A percentile compares a stretch with the other conserved stretches of the same genome.
Evolutionary conservation across 2,797 vertebrate genomes (phyloP).

Genomic region (Macropodus opercularis): DNA sequence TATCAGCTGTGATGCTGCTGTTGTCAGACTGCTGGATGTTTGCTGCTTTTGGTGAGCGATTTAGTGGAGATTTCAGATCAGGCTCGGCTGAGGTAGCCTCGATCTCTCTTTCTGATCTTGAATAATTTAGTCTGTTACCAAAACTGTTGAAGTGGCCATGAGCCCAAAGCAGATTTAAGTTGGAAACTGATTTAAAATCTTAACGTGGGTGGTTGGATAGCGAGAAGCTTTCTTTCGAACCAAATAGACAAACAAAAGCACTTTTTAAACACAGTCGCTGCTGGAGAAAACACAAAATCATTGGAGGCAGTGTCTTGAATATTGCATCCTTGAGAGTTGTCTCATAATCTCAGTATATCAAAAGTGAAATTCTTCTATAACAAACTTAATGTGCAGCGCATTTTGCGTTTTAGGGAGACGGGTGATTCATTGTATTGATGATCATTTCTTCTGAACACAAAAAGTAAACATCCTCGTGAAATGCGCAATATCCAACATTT

Average conservation of each 20-base stretch:
- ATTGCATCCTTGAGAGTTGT: constrained; percentile 24
- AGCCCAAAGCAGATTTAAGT: constrained; percentile 27
- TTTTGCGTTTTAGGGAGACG: constrained; percentile 17
- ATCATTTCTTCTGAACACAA: constrained; percentile 11
- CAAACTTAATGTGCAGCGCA: constrained; percentile 4
- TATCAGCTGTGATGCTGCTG: no score
- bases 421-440: constrained; percentile 10
- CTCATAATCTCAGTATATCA: constrained; percentile 28
- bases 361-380: constrained; percentile 17
- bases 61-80: constrained; percentile 29
- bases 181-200: constrained; percentile 24
- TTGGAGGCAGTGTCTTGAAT: constrained; percentile 33
- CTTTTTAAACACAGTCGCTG: constrained; percentile 3
- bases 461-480: constrained; percentile 23
- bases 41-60: constrained; percentile 13
- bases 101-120: constrained; percentile 41
- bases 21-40: constrained; percentile 16
- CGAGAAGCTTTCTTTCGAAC: constrained; percentile 21
- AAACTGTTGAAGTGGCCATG: constrained; percentile 25
- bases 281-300: constrained; percentile 14
- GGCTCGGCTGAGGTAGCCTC: constrained; percentile 24
- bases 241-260: constrained; percentile 17
- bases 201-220: constrained; percentile 13
- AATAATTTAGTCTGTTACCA: constrained; percentile 41
- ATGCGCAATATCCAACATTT: constrained; percentile 19